A percentile compares a stretch with the other conserved stretches of the same genome.
phyloP scores from a whole-genome alignment of 2,797 vertebrate species.

The Sebastiscus albofasciatus region DNA sequence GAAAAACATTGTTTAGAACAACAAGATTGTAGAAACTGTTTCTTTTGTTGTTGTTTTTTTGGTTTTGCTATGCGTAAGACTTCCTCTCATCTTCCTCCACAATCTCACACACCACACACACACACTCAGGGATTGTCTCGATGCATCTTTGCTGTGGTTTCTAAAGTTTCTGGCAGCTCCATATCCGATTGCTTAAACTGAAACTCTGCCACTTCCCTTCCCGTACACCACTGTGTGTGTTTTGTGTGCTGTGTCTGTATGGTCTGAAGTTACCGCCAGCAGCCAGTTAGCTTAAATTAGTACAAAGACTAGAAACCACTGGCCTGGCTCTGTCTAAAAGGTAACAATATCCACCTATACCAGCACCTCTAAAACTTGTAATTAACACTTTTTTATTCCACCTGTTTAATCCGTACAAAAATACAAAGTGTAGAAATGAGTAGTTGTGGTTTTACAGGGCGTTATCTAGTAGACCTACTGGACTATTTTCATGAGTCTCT shows the following conservation, averaged over 20 bases:
- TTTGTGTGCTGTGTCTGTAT: not conserved
- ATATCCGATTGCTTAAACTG: slow-evolving; percentile 63
- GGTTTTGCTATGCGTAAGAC: slow-evolving; percentile 4
- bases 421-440: not conserved
- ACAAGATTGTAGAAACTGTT: not conserved
- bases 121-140: slow-evolving; percentile 18
- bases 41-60: slow-evolving; percentile 6
- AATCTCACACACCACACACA: not conserved
- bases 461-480: not conserved
- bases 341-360: not conserved
- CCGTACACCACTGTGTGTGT: slow-evolving; percentile 9
- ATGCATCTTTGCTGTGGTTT: slow-evolving; percentile 64
- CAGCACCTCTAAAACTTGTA: not conserved
- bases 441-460: not conserved
- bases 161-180: slow-evolving; percentile 48
- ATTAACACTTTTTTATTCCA: not conserved
- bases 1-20: not conserved
- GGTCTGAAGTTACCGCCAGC: not conserved
- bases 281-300: not conserved
- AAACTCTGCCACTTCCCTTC: slow-evolving; percentile 64
- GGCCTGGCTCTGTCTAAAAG: not conserved
- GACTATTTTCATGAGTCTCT: not conserved
- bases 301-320: not conserved
- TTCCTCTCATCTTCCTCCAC: slow-evolving; percentile 22
- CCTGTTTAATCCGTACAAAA: not conserved